Evolutionary conservation across 2,888 invertebrate genomes (phyloP), one percentile per base, ranked within the genome.

Genomic region (Lottia scabra): DNA sequence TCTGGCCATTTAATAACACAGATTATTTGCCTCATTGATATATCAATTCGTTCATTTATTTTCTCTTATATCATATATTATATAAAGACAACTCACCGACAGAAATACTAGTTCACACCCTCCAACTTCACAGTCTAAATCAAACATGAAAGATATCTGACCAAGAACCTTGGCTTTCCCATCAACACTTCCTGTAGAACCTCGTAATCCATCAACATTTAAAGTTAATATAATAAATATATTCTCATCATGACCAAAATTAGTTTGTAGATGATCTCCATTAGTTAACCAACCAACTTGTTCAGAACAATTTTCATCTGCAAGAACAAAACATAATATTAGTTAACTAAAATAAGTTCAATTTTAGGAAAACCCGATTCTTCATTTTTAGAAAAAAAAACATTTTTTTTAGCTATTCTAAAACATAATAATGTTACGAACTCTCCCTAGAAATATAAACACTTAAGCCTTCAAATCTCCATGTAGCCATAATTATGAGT

Each of bases 61-160:
- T 5, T 30, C 30, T 65, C 5, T 27, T 26, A 64, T 4, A 38
- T 38, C 8, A 38, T 38, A 38, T 8, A 19, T n/a, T 56, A n/a
- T n/a, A n/a, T 66, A 23, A 46, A 48, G 56, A 45, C 69, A 26
- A 80, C 84, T 79, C 81, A 91, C 92, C 87, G 91, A 89, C 81
- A 92, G 90, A 76, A 92, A 91, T 62, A 91, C 89, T 45, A 92
- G 87, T 73, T 90, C 90, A 83, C 92, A 92, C 46, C 90, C 87
- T 5, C 78, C 77, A 0, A 83, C 80, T 38, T 38, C 38, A 83
- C 92, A 92, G 19, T 86, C 80, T n/a, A 91, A 87, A 76, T 92
- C 91, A 84, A 92, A 92, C 23, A 89, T 89, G 79, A 92, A 91
- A 1, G 88, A 89, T 56, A 92, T 81, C 13, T 89, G 85, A 0